Conservation (phyloP, 2,113 vertebrate genomes). For the Cyanoderma ruficeps region DNA sequence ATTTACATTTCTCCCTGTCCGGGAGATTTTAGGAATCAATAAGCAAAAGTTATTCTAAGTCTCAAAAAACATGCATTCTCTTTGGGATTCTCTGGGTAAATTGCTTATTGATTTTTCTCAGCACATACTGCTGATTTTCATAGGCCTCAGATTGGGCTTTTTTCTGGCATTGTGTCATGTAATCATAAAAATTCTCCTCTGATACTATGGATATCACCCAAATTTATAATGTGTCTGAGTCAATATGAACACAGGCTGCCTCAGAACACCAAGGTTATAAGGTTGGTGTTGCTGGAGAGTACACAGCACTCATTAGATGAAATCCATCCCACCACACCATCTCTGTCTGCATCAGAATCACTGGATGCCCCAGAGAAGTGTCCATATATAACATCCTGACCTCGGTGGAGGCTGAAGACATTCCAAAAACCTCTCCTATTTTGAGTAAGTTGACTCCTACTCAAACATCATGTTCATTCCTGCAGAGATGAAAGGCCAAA, state of each 20-base stretch:
- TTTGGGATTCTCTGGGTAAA: constrained; percentile 52
- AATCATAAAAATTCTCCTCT: constrained; percentile 36
- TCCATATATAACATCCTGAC: not conserved
- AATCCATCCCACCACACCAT: not conserved
- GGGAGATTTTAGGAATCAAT: constrained; percentile 23
- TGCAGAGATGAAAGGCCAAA: not conserved
- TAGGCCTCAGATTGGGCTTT: not conserved
- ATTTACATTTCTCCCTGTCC: not conserved
- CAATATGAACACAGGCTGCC: not conserved
- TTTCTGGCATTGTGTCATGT: not conserved
- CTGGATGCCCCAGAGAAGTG: not conserved
- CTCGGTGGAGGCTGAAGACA: not conserved
- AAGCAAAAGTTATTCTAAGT: constrained; percentile 46
- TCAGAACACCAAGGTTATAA: not conserved
- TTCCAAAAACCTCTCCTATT: rapidly evolving
- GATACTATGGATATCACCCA: not conserved
- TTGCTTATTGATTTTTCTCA: constrained; percentile 57
- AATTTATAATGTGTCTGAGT: not conserved
- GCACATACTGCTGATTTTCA: constrained; percentile 28
- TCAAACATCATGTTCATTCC: not conserved
- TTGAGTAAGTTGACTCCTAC: not conserved
- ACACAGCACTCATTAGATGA: too few relatives aligned
- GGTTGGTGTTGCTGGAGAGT: not conserved
- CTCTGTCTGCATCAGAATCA: not conserved
- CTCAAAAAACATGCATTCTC: constrained; percentile 32